Evolutionary conservation across 2,888 invertebrate genomes (phyloP), one percentile per base, ranked within the genome.

Genomic region (Heliconius ismenius): DNA sequence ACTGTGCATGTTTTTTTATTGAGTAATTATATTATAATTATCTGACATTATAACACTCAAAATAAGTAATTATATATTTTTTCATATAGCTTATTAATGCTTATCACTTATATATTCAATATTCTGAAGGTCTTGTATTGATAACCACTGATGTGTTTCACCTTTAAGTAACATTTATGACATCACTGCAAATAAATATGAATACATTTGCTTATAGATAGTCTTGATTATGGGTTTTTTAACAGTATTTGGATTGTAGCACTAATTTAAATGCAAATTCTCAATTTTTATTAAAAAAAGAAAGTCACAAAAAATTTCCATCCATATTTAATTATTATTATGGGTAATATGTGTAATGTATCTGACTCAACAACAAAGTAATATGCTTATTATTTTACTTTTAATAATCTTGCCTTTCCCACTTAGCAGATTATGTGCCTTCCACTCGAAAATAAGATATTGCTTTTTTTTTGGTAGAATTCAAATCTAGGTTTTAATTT

Each of bases 81-180:
- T 39, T 36, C 36, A 39, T 39, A 39, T 67, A 32, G n/a, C 39
- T n/a, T 7, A 39, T 6, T 63, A 28, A 18, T 21, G 13, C 65
- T 67, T 67, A 67, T 67, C 36, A 67, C 39, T 67, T 69, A 11
- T 54, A 28, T 28, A 28, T 28, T 69, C 18, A 69, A 49, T 28
- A 54, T 54, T 69, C 54, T 69, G 69, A 69, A 69, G 54, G 54
- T 58, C 54, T 70, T 70, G 13, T 32, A 36, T n/a, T 70, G 58
- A 63, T 73, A 64, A 43, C 7, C 49, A n/a, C 43, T 28, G 63
- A 73, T 73, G 28, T 36, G 49, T 62, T 73, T 73, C 63, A 73
- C 73, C 73, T 73, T 73, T 73, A 62, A 63, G n/a, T 43, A 63
- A 73, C 63, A 64, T 64, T 63, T 63, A 73, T 73, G 64, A 73